Percentiles rank a stretch among this genome's conserved stretches.
These are phyloP conservation scores for Pelodytes ibericus DNA, from an alignment of 2,797 vertebrate species.

Conservation along the genomic window DNA sequence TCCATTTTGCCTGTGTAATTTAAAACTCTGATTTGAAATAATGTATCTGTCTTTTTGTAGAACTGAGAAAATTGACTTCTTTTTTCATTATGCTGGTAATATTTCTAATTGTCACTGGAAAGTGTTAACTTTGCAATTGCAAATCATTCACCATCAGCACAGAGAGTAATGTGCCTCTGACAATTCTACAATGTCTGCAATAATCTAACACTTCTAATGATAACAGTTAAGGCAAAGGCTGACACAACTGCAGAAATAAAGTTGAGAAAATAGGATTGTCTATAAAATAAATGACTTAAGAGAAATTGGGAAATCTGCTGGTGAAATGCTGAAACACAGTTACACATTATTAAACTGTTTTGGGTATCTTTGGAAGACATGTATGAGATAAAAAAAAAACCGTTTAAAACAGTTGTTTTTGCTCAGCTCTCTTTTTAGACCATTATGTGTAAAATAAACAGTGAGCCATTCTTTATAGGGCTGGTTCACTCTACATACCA, in stretches of 20 bases:
- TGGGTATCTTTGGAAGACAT: too few relatives aligned
- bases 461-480: too few relatives aligned
- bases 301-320: background rate
- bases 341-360: background rate
- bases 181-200: background rate
- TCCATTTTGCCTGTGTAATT: background rate
- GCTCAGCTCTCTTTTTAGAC: too few relatives aligned
- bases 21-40: background rate
- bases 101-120: background rate
- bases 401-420: too few relatives aligned
- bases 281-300: background rate
- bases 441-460: too few relatives aligned
- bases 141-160: background rate
- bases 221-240: background rate
- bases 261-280: background rate
- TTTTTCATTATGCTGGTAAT: background rate
- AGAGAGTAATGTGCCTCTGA: background rate
- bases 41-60: background rate
- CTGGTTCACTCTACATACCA: too few relatives aligned
- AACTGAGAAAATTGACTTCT: background rate
- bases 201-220: background rate
- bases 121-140: background rate
- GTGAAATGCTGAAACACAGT: background rate
- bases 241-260: background rate
- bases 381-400: too few relatives aligned